Conservation (phyloP, 2,888 invertebrate genomes). For the Xylota sylvarum region DNA sequence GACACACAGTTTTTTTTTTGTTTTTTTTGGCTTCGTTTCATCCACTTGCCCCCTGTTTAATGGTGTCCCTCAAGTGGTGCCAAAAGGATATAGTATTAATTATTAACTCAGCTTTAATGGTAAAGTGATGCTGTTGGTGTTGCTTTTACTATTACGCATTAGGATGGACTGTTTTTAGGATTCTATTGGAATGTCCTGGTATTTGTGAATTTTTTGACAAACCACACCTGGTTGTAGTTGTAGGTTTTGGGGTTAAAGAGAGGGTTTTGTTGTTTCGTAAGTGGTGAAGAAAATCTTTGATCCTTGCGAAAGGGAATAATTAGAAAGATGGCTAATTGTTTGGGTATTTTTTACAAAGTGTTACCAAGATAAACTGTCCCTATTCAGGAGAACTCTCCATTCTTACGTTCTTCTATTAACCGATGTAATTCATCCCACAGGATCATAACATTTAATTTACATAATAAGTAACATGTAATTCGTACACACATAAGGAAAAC, state of each 20-base stretch:
- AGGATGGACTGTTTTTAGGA: neutral
- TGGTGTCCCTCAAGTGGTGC: constrained; percentile 34
- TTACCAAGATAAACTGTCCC: too few species aligned
- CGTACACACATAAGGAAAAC: too few species aligned
- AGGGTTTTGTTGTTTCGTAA: too few species aligned
- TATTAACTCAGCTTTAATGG: constrained; percentile 45
- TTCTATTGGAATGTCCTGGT: neutral
- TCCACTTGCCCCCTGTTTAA: constrained; percentile 11
- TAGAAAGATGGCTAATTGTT: too few species aligned
- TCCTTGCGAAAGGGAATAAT: too few species aligned
- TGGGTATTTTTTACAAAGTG: too few species aligned
- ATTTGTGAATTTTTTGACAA: neutral
- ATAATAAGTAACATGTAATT: too few species aligned
- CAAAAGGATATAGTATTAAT: constrained; percentile 40
- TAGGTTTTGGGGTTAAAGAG: neutral
- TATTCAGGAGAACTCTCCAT: too few species aligned
- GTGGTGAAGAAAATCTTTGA: too few species aligned
- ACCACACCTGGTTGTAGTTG: neutral
- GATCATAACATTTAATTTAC: too few species aligned
- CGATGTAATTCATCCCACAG: too few species aligned
- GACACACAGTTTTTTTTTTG: neutral
- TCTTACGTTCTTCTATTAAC: too few species aligned
- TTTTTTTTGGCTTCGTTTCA: constrained; percentile 7
- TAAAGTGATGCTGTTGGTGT: constrained; percentile 20
- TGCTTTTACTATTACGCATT: neutral